These are phyloP conservation scores for Drosophila gunungcola DNA, from an alignment of 1,140 invertebrate species.

Conservation along the genomic window DNA sequence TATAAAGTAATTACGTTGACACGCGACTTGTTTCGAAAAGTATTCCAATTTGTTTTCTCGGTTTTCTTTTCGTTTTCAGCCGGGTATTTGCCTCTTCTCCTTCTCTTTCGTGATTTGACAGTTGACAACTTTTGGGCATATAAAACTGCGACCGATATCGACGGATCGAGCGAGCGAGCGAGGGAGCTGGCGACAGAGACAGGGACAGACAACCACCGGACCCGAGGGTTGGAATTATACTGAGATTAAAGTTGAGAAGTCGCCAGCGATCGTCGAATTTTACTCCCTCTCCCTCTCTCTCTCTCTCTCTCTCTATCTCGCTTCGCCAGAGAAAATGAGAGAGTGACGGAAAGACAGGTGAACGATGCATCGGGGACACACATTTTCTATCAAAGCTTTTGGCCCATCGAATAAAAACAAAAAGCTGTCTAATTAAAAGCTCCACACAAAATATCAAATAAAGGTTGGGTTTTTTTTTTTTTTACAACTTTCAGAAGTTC, in stretches of 20 bases:
- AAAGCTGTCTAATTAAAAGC: conserved; percentile 50
- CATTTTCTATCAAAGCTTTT: conserved; percentile 44
- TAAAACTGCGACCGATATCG: conserved; percentile 16
- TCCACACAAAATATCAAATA: conserved; percentile 29
- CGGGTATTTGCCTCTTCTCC: conserved; percentile 17
- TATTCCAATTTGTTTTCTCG: conserved; percentile 50
- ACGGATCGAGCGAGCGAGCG: conserved; percentile 5
- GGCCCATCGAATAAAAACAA: conserved; percentile 13
- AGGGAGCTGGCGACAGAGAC: conserved; percentile 5
- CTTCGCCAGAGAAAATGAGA: conserved; percentile 19
- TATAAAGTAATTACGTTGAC: conserved; percentile 63
- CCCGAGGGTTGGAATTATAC: conserved; percentile 76
- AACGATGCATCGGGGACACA: conserved; percentile 32
- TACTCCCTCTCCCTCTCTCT: conserved; percentile 5
- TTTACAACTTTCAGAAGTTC: conserved; percentile 44
- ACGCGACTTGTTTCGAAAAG: conserved; percentile 76
- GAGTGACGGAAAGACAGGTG: conserved; percentile 31
- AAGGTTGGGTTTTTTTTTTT: conserved; percentile 28
- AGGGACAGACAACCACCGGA: conserved; percentile 56
- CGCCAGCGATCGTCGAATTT: conserved; percentile 12
- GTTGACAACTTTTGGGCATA: conserved; percentile 78
- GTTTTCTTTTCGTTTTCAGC: conserved; percentile 35
- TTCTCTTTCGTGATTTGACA: conserved; percentile 47
- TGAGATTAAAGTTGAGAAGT: conserved; percentile 51
- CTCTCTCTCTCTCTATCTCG: conserved; percentile 4